Percentiles rank a stretch among this genome's conserved stretches.
phyloP scores from a whole-genome alignment of 2,797 vertebrate species.

The Alosa sapidissima region DNA sequence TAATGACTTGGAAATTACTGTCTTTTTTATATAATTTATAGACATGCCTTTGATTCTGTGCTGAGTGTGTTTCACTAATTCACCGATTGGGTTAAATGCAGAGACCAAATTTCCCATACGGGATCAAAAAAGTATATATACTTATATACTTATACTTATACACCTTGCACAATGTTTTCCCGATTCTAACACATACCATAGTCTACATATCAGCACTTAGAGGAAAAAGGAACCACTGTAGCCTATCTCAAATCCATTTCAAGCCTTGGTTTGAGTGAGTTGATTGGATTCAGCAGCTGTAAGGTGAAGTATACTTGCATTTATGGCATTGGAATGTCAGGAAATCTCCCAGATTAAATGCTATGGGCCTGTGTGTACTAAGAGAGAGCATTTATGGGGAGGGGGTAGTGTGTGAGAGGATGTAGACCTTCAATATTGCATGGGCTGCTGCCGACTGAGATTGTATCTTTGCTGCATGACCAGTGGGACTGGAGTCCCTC shows the following conservation, averaged over 20 bases:
- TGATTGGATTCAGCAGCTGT: neutral
- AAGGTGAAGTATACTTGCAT: neutral
- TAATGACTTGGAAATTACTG: neutral
- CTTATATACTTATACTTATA: no score
- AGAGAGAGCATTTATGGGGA: conserved; percentile 3
- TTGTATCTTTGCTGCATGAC: neutral
- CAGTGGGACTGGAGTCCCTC: conserved; percentile 7
- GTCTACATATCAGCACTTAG: neutral
- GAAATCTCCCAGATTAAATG: conserved; percentile 15
- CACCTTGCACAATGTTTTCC: neutral
- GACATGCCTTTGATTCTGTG: neutral
- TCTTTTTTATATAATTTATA: neutral
- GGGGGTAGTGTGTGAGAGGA: neutral
- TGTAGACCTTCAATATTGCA: conserved; percentile 6
- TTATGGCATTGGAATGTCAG: neutral
- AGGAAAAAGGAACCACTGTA: neutral
- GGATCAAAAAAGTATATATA: no score
- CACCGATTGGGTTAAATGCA: no score
- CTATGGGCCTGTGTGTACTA: neutral
- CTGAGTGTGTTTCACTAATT: no score
- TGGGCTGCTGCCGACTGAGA: neutral
- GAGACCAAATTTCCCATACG: no score
- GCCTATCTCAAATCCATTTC: neutral
- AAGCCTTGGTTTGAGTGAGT: neutral
- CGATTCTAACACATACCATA: neutral